Conservation (phyloP, 2,113 vertebrate genomes). For the Corythaixoides concolor region DNA sequence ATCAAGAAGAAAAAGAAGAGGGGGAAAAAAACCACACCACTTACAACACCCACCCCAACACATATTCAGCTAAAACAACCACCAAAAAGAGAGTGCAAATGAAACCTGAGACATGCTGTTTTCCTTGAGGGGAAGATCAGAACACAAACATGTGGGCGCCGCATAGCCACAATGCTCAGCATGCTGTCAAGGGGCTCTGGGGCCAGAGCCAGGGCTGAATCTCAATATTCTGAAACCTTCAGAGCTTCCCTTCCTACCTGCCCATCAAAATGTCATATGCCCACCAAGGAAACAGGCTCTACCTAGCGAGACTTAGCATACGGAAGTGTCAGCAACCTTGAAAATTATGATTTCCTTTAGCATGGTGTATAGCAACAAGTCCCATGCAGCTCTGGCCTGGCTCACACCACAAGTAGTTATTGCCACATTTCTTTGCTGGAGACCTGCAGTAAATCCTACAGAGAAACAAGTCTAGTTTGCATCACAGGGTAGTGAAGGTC, state of each 20-base stretch:
- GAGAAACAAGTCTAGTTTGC: background rate
- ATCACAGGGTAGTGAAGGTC: background rate
- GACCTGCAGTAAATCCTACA: background rate
- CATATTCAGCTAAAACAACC: background rate
- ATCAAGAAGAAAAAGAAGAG: background rate
- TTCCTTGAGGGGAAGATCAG: background rate
- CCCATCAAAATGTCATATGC: background rate
- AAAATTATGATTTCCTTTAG: background rate
- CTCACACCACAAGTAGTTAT: background rate
- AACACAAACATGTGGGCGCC: background rate
- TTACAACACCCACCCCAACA: background rate
- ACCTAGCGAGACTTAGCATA: background rate
- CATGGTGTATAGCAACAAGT: background rate
- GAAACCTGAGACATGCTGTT: background rate
- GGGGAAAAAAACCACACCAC: background rate
- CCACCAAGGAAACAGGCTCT: background rate
- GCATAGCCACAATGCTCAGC: background rate
- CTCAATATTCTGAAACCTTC: background rate
- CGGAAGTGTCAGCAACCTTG: background rate
- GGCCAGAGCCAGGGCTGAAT: background rate
- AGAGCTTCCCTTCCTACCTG: background rate
- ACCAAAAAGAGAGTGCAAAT: background rate
- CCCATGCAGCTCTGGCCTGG: background rate
- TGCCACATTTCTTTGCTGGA: background rate
- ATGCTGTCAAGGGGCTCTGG: fast-evolving